These are phyloP conservation scores for Cervus canadensis DNA, from an alignment of 2,113 vertebrate species.

Conservation along the genomic window DNA sequence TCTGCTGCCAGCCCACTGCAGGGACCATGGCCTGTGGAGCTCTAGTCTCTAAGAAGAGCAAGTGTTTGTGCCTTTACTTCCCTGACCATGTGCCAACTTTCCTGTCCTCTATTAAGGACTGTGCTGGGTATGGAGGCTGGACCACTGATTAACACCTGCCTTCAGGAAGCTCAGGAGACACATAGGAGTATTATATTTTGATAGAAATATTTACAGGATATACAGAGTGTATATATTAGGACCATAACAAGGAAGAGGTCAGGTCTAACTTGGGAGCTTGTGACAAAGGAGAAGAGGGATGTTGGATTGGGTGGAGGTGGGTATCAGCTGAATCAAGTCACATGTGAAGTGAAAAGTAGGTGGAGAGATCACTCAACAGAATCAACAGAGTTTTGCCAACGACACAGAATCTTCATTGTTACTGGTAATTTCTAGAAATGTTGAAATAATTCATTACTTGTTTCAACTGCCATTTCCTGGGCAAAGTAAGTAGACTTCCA, in stretches of 20 bases:
- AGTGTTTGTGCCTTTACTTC: neutral
- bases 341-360: neutral
- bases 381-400: neutral
- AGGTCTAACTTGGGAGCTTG: neutral
- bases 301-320: neutral
- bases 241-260: neutral
- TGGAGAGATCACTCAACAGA: neutral
- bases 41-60: neutral
- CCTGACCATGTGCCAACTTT: neutral
- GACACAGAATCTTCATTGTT: neutral
- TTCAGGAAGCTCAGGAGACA: neutral
- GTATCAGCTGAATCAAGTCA: neutral
- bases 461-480: neutral
- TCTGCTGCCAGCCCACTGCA: neutral
- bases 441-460: neutral
- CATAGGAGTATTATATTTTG: neutral
- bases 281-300: neutral
- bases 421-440: neutral
- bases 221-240: rapidly evolving
- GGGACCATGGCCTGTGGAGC: neutral
- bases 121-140: too few species aligned
- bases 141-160: neutral
- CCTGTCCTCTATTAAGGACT: neutral
- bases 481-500: neutral
- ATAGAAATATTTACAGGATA: neutral